Conservation (phyloP, 2,797 vertebrate genomes). For the Gallinago stenura region DNA sequence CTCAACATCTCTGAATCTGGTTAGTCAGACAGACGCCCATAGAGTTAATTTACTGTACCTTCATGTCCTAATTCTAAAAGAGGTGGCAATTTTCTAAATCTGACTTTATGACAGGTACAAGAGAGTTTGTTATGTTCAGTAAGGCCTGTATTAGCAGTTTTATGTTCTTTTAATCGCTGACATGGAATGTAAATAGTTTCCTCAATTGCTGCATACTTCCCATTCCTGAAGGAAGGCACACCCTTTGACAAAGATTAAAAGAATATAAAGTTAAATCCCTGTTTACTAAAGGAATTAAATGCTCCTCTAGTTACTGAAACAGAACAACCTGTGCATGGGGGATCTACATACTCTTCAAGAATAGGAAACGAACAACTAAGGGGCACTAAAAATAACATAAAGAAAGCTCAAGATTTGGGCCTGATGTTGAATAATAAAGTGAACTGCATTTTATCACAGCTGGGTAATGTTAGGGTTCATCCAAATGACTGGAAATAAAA, state of each 20-base stretch:
- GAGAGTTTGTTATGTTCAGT: not conserved
- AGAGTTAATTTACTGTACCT: not conserved
- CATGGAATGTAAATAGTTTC: conserved; percentile 70
- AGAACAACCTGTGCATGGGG: not conserved
- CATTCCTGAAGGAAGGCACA: conserved; percentile 63
- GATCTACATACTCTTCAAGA: not conserved
- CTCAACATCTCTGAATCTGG: not conserved
- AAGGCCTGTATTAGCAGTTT: conserved; percentile 38
- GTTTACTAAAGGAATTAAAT: conserved; percentile 50
- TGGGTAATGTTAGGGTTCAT: not conserved
- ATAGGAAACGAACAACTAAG: not conserved
- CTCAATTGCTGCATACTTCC: conserved; percentile 62
- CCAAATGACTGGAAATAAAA: not conserved
- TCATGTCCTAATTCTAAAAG: not conserved
- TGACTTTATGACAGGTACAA: conserved; percentile 38
- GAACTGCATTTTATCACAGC: not conserved
- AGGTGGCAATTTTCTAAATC: not conserved
- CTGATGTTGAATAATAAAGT: not conserved
- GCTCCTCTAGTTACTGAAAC: not conserved
- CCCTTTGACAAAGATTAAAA: conserved; percentile 53
- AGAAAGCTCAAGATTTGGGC: not conserved
- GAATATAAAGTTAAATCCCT: conserved; percentile 42
- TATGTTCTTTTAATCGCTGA: conserved; percentile 62
- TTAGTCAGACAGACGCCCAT: not conserved
- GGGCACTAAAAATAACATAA: not conserved